Conservation (phyloP, 2,113 vertebrate genomes). For the Mystacornis crossleyi region DNA sequence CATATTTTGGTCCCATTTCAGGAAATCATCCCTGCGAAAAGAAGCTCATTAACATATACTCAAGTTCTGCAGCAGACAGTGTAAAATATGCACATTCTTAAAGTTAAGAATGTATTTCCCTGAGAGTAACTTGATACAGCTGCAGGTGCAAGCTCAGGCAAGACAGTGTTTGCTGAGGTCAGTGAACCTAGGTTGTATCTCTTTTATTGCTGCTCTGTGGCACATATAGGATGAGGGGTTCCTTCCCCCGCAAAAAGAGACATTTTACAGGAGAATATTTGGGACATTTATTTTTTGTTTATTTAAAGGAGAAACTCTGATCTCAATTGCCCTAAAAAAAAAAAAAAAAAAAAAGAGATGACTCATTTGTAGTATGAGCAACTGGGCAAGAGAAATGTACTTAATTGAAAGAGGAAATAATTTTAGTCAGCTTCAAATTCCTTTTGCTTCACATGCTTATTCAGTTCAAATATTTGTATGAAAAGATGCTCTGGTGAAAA, state of each 20-base stretch:
- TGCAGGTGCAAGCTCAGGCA: neutral
- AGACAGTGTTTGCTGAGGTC: neutral
- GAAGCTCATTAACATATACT: neutral
- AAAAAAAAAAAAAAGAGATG: neutral
- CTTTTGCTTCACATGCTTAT: neutral
- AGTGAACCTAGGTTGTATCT: neutral
- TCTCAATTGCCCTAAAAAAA: neutral
- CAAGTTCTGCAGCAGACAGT: neutral
- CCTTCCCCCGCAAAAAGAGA: neutral
- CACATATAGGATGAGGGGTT: neutral
- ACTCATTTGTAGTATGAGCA: neutral
- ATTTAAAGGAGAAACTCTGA: neutral
- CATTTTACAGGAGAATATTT: neutral
- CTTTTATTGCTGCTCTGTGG: neutral
- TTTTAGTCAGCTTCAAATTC: conserved; percentile 3
- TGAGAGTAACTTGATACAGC: neutral
- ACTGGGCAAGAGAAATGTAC: neutral
- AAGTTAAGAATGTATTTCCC: neutral
- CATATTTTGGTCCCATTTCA: neutral
- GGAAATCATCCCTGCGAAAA: neutral
- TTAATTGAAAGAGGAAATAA: conserved; percentile 6
- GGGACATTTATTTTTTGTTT: neutral
- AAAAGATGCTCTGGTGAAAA: conserved; percentile 39
- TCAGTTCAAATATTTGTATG: conserved; percentile 1
- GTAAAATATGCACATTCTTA: neutral